Conservation (phyloP, 2,797 vertebrate genomes). For the Microctenopoma lineatum region DNA sequence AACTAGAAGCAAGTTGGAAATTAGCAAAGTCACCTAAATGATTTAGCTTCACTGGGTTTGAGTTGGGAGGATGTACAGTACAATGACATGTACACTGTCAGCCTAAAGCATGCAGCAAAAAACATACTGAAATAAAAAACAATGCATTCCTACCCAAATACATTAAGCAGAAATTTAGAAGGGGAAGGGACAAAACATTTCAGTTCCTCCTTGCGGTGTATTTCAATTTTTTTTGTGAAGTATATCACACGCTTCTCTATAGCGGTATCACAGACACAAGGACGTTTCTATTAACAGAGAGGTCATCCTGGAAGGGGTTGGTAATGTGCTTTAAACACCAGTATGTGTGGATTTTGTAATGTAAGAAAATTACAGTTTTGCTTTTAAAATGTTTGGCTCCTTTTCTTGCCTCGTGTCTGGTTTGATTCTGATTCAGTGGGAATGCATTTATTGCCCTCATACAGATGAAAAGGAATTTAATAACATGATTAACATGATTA, state of each 20-base stretch:
- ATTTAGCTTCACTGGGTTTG: not conserved
- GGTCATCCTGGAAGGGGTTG: not conserved
- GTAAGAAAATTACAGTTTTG: conserved; percentile 40
- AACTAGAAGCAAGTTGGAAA: no score
- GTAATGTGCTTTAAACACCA: not conserved
- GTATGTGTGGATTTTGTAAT: conserved; percentile 22
- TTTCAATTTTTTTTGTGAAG: conserved; percentile 19
- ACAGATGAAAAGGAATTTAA: not conserved
- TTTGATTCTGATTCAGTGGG: conserved; percentile 9
- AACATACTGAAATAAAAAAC: not conserved
- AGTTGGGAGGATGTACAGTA: conserved; percentile 16
- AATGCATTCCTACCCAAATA: conserved; percentile 8
- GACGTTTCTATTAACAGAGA: conserved; percentile 11
- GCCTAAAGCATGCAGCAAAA: conserved; percentile 1
- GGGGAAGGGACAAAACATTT: conserved; percentile 19
- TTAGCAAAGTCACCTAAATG: not conserved
- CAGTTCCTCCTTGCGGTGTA: conserved; percentile 63
- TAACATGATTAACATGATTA: not conserved
- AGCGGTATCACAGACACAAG: not conserved
- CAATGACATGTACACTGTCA: conserved; percentile 19
- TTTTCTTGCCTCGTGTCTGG: not conserved
- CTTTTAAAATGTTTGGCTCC: not conserved
- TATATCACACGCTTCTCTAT: conserved; percentile 42
- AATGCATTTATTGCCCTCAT: conserved; percentile 1
- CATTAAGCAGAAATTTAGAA: conserved; percentile 37